Percentiles rank a stretch among this genome's conserved stretches.
Conservation (phyloP, 2,888 invertebrate species). For the Oscheius sp. region DNA sequence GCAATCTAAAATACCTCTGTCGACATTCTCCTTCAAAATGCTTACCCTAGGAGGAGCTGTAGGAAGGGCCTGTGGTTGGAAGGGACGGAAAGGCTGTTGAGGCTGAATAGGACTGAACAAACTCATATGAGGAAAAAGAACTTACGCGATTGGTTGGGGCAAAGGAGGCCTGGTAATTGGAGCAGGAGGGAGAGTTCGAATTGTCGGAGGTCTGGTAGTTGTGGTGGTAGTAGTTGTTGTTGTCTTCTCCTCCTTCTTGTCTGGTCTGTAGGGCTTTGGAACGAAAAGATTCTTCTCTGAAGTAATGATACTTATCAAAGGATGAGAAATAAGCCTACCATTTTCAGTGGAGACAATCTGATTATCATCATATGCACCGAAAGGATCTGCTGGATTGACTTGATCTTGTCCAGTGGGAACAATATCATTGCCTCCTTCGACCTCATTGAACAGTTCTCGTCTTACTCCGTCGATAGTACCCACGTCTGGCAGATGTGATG, state of each 20-base stretch:
- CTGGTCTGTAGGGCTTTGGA: constrained; percentile 65
- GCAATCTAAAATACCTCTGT: not conserved
- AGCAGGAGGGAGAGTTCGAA: constrained; percentile 47
- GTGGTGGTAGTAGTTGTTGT: constrained; percentile 45
- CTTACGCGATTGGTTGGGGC: constrained; percentile 26
- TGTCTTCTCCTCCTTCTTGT: constrained; percentile 53
- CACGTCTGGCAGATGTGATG: constrained; percentile 41
- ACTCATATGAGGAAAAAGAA: not conserved
- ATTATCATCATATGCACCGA: constrained; percentile 66
- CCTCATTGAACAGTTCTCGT: constrained; percentile 57
- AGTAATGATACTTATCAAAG: not conserved
- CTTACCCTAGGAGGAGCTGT: constrained; percentile 14
- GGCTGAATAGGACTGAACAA: constrained; percentile 43
- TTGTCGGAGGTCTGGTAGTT: constrained; percentile 42
- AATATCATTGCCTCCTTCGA: constrained; percentile 48
- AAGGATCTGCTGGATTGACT: constrained; percentile 40
- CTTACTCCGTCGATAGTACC: constrained; percentile 60
- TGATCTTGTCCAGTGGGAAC: constrained; percentile 37
- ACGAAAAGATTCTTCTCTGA: constrained; percentile 64
- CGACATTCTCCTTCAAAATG: not conserved
- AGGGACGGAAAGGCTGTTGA: constrained; percentile 30
- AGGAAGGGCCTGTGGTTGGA: constrained; percentile 27
- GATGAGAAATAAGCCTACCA: constrained; percentile 34
- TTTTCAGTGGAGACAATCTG: constrained; percentile 53
- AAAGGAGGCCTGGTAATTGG: constrained; percentile 34